Conservation (phyloP, 2,113 vertebrate species). For the Fregetta grallaria region DNA sequence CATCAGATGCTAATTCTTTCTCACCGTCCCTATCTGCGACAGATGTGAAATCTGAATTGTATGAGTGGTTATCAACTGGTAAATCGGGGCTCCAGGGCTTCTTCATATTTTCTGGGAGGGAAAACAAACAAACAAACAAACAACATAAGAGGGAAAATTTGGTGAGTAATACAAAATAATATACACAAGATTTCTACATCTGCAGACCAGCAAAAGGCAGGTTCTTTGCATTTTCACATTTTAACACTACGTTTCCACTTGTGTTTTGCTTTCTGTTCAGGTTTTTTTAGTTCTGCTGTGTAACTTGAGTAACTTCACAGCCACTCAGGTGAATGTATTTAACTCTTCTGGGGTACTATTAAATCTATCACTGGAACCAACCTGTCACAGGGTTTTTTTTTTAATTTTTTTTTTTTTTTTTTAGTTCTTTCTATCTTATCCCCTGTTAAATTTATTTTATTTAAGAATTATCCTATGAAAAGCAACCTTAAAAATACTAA, state of each 20-base stretch:
- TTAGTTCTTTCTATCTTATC: neutral
- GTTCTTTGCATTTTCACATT: neutral
- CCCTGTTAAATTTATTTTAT: neutral
- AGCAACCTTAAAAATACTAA: neutral
- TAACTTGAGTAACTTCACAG: neutral
- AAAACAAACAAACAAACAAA: neutral
- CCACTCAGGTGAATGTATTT: neutral
- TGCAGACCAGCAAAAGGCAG: neutral
- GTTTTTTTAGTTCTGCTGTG: neutral
- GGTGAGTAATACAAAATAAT: neutral
- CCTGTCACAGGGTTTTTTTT: neutral
- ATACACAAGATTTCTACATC: neutral
- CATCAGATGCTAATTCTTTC: conserved; percentile 57
- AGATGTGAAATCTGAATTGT: conserved; percentile 58
- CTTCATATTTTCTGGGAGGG: conserved; percentile 27
- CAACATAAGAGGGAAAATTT: neutral
- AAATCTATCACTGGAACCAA: neutral
- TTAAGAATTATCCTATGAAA: neutral
- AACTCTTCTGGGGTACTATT: neutral
- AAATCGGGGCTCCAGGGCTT: conserved; percentile 29
- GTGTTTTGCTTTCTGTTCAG: neutral
- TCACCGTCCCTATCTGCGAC: conserved; percentile 53
- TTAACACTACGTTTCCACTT: neutral
- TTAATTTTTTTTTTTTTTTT: neutral
- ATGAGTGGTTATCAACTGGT: neutral